Evolutionary conservation across 2,888 invertebrate genomes (phyloP), one percentile per base, ranked within the genome.

Genomic region (Nymphalis polychloros): DNA sequence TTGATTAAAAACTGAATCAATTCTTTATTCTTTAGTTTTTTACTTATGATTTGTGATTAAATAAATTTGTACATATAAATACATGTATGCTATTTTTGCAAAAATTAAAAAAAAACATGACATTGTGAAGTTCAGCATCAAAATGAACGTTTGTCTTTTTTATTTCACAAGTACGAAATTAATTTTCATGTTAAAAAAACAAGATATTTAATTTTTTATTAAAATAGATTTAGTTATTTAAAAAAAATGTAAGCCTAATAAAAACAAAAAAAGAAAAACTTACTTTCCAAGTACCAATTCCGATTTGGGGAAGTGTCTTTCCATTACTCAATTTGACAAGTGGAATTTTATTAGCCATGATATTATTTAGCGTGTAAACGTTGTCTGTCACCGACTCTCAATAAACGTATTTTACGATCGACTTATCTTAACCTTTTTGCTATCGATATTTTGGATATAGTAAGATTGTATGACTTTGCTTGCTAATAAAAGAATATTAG

Each of bases 201-300:
- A 23, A 23, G 23, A 23, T 23, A 23, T 23, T 23, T 23, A 23
- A 1, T 23, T 23, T 23, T 23, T 23, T 23, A 23, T 23, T 23
- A 23, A 23, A 23, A n/a, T n/a, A n/a, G n/a, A n/a, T n/a, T n/a
- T n/a, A n/a, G n/a, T n/a, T n/a, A n/a, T n/a, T 23, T 1, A 23
- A 23, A 23, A 23, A 23, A 23, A 23, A 23, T 23, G n/a, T 35
- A 8, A 41, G 10, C 41, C 41, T 52, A 8, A 52, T 20, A 27
- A 53, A 13, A 53, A 10, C 2, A 13, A 49, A 53, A 23, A 20
- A 59, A n/a, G n/a, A 49, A 48, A 50, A 35, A 67, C 78, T 73
- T 59, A 86, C 86, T 81, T 85, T 85, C 86, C 86, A 86, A 1
- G 86, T 86, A 7, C 86, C 86, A 61, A 88, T 76, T 69, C 88